A percentile compares a stretch with the other conserved stretches of the same genome.
Conservation (phyloP, 2,113 vertebrate species). For the Cacatua alba region DNA sequence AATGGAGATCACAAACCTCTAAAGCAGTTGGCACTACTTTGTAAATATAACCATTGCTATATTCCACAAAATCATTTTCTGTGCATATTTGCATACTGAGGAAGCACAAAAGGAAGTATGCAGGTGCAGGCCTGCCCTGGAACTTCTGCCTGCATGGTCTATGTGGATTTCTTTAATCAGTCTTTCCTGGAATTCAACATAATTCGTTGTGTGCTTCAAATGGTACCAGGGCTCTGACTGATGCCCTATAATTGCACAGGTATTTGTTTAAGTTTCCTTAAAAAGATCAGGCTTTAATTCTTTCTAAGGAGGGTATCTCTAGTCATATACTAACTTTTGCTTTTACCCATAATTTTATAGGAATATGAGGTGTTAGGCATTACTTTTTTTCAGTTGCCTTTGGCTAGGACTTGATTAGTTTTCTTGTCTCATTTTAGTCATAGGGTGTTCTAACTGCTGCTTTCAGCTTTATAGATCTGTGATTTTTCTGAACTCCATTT, state of each 20-base stretch:
- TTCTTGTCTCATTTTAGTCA: not conserved
- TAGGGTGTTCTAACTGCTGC: not conserved
- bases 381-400: not conserved
- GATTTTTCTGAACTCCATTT: not conserved
- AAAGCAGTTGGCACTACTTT: not conserved
- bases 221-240: not conserved
- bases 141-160: not conserved
- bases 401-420: not conserved
- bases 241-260: not conserved
- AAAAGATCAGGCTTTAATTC: not conserved
- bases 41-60: not conserved
- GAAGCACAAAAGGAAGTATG: not conserved
- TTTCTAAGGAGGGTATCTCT: not conserved
- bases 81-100: not conserved
- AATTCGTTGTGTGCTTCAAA: not conserved
- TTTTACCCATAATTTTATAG: not conserved
- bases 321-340: not conserved
- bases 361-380: not conserved
- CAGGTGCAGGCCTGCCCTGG: not conserved
- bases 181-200: not conserved
- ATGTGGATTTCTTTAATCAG: not conserved
- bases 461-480: not conserved
- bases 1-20: not conserved
- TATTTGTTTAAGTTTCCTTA: not conserved
- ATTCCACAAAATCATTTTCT: not conserved